A percentile compares a stretch with the other conserved stretches of the same genome.
Conservation (phyloP, 1,140 invertebrate genomes). For the Heliconius melpomene region DNA sequence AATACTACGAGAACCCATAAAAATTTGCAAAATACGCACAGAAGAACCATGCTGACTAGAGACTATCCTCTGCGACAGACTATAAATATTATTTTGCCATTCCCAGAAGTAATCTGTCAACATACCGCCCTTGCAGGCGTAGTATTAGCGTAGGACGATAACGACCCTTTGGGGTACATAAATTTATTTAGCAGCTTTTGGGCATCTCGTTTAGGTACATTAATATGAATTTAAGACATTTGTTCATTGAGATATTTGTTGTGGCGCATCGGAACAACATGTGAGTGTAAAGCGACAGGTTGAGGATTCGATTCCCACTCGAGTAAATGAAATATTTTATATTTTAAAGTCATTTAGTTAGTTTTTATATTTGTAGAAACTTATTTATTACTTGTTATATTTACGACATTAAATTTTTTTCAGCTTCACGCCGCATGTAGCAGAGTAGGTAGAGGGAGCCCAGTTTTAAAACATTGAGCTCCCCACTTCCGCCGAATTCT, state of each 20-base stretch:
- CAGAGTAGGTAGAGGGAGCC: too few species aligned
- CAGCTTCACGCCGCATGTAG: too few species aligned
- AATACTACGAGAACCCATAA: background rate
- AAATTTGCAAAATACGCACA: background rate
- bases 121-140: background rate
- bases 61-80: background rate
- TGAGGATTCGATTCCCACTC: too few species aligned
- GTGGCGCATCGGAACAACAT: too few species aligned
- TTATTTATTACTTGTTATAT: too few species aligned
- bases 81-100: slow-evolving; percentile 6
- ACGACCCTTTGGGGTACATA: background rate
- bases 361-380: too few species aligned
- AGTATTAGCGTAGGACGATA: background rate
- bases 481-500: too few species aligned
- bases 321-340: too few species aligned
- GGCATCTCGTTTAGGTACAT: background rate
- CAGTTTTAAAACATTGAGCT: too few species aligned
- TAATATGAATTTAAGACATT: background rate
- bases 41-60: background rate
- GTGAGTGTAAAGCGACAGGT: too few species aligned
- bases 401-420: too few species aligned
- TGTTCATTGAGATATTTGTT: background rate
- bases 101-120: slow-evolving; percentile 11
- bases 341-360: too few species aligned
- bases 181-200: slow-evolving; percentile 2